Evolutionary conservation across 2,888 invertebrate genomes (phyloP), one percentile per base, ranked within the genome.

Genomic region (Pandemis heparana): DNA sequence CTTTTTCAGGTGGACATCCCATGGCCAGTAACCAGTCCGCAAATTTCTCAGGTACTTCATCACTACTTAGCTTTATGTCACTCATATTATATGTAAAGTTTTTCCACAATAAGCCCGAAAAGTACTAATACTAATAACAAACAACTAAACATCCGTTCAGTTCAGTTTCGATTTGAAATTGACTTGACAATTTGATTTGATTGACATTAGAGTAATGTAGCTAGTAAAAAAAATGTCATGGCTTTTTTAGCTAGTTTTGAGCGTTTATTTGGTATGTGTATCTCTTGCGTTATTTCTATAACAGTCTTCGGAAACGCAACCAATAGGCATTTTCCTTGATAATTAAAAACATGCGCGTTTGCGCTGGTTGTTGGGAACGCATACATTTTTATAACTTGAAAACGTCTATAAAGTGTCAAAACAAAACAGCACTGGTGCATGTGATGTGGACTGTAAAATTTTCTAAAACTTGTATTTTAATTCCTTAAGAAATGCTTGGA

Each of bases 1-100:
- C 90, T 79, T 87, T 89, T 70, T 92, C 90, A 5, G 87, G 81
- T 0, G 92, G 90, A 78, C 92, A 94, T 68, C 94, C 94, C 91
- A 94, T 92, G 0, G 82, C 78, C 39, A 94, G 79, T 3, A 94
- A 83, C 94, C 94, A 94, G 81, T 92, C 90, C 1, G 83, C 75
- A 76, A 94, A 92, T 74, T 89, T 92, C 56, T 82, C 77, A 1
- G 94, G 94, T 48, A 94, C 90, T 79, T 90, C 89, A 77, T 89
- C 88, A 77, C 90, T 88, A 46, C 87, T 89, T 32, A 94, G 76
- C 76, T 91, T 87, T 48, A 81, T 79, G 43, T 83, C 83, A 78
- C 79, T 86, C 90, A 92, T 83, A 76, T 74, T 79, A 32, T 38
- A 32, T 7, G 18, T 12, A 46, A 51, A 12, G 16, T n/a, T 8